Evolutionary conservation across 2,888 invertebrate species (phyloP).

Genomic region (Phymatocera aterrima): DNA sequence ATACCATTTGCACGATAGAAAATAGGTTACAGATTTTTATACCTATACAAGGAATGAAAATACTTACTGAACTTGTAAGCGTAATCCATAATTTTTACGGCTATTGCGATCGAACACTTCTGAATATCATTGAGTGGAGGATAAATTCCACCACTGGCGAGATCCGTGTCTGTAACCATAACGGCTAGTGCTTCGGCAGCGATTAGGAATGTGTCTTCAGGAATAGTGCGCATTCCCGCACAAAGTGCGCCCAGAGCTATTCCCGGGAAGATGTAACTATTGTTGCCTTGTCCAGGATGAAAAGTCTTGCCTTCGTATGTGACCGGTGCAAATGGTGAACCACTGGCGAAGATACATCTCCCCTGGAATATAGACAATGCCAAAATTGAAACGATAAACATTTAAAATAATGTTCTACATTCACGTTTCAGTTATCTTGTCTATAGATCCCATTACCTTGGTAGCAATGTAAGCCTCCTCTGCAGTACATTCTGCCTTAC

Average conservation of each 20-base stretch:
- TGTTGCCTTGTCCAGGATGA: constrained; percentile 98
- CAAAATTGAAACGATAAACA: constrained; percentile 16
- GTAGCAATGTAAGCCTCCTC: constrained; percentile 94
- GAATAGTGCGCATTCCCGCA: constrained; percentile 92
- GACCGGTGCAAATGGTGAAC: constrained; percentile 96
- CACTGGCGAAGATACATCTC: constrained; percentile 94
- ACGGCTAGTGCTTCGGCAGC: constrained; percentile 92
- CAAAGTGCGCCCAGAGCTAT: constrained; percentile 93
- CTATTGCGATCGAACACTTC: constrained; percentile 92
- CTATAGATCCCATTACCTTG: constrained; percentile 78
- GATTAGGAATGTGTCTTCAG: constrained; percentile 93
- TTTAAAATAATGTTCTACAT: neutral
- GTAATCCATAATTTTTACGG: constrained; percentile 86
- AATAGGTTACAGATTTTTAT: neutral
- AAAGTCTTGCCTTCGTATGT: constrained; percentile 87
- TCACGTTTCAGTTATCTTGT: neutral
- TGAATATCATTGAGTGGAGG: constrained; percentile 91
- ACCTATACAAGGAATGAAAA: neutral
- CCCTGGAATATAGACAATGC: constrained; percentile 80
- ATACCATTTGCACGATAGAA: too few species aligned
- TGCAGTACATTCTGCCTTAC: constrained; percentile 99
- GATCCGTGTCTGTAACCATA: constrained; percentile 87
- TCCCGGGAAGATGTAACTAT: constrained; percentile 98
- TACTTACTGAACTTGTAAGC: constrained; percentile 85
- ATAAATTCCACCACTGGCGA: constrained; percentile 92